Conservation (phyloP, 2,888 invertebrate species). For the Netelia melanura region DNA sequence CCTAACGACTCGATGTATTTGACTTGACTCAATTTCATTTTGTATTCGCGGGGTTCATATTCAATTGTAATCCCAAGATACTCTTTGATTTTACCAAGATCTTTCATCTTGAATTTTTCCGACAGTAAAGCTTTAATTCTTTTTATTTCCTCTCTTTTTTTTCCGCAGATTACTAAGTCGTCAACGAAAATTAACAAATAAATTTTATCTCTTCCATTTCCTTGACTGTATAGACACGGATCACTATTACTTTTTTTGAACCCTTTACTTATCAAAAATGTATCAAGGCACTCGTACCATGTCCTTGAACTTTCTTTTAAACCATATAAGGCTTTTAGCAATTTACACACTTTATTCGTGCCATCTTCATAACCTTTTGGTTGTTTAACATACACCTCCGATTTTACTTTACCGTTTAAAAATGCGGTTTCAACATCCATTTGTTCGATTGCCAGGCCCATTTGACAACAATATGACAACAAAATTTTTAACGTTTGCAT, state of each 20-base stretch:
- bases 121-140: constrained; percentile 71
- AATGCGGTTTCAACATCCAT: constrained; percentile 68
- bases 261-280: background rate
- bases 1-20: constrained; percentile 68
- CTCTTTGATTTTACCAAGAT: constrained; percentile 76
- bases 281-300: no score
- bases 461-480: constrained; percentile 22
- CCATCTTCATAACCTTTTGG: constrained; percentile 63
- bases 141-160: constrained; percentile 69
- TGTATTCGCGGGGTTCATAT: constrained; percentile 68
- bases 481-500: constrained; percentile 26
- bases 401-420: constrained; percentile 60
- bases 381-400: constrained; percentile 68
- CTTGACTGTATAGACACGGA: constrained; percentile 47
- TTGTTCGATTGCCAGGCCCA: constrained; percentile 63
- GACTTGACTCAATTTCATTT: constrained; percentile 75
- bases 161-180: constrained; percentile 74
- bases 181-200: constrained; percentile 49
- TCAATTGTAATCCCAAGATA: constrained; percentile 80
- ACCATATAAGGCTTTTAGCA: constrained; percentile 48
- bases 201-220: constrained; percentile 18
- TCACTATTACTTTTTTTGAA: constrained; percentile 72
- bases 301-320: constrained; percentile 36
- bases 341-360: constrained; percentile 51
- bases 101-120: constrained; percentile 71